Evolutionary conservation across 2,888 invertebrate genomes (phyloP), one percentile per base, ranked within the genome.

Genomic region (Lepidochrysops patricia): DNA sequence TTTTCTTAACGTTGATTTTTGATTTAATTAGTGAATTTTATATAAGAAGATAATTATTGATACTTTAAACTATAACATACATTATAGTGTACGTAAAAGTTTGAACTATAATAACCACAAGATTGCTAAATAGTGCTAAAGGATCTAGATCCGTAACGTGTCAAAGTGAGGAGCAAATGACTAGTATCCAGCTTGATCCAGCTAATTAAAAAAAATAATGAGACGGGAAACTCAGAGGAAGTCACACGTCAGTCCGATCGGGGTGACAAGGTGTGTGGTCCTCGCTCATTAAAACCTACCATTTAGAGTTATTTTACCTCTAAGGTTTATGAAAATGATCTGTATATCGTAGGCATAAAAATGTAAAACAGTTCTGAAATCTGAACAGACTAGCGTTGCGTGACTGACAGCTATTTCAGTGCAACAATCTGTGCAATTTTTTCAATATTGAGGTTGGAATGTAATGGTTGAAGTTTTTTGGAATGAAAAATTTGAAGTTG

Each of bases 251-350:
- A 62, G 63, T 26, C 26, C 26, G 57, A 52, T 29, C 29, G 7
- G 29, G 29, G 6, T 29, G 29, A 29, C 29, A 29, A 6, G 15
- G 72, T 78, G 85, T 81, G 85, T 79, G 85, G 84, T 75, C 83
- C 64, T 81, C 69, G 82, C 85, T 19, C 19, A 5, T 35, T 35
- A 35, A n/a, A n/a, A n/a, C n/a, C n/a, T n/a, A n/a, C n/a, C 35
- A 9, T 35, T 35, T 13, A 13, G 1, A 13, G 13, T 35, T 35
- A n/a, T 13, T 35, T 13, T 35, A 35, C 35, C 35, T 35, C n/a
- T n/a, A n/a, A n/a, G 35, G 1, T 9, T 35, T 0, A 35, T 35
- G n/a, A n/a, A n/a, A n/a, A n/a, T n/a, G 34, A 35, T 35, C 34
- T n/a, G 12, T 35, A 35, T 35, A 5, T 13, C 34, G 13, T 13